Evolutionary conservation across 2,797 vertebrate species (phyloP).

Genomic region (Thamnophis elegans): DNA sequence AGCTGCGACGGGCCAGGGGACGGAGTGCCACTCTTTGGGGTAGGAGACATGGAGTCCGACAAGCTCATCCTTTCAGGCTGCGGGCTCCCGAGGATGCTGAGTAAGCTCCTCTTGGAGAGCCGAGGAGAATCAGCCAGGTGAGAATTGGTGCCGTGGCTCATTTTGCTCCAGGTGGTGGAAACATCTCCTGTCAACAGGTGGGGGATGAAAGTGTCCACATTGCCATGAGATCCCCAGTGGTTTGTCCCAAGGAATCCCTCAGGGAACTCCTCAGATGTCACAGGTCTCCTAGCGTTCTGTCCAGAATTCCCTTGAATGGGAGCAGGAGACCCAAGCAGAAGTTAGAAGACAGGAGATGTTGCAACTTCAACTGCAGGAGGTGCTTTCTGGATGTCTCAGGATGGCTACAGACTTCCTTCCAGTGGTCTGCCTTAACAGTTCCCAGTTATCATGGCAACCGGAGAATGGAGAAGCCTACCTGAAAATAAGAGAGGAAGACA

Average conservation of each 20-base stretch:
- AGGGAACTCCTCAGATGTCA: background rate
- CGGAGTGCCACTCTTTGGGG: slow-evolving; percentile 84
- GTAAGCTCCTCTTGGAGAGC: slow-evolving; percentile 73
- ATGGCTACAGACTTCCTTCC: background rate
- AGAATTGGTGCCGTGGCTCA: slow-evolving; percentile 89
- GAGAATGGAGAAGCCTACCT: background rate
- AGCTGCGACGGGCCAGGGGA: slow-evolving; percentile 84
- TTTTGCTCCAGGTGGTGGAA: slow-evolving; percentile 53
- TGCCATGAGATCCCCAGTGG: background rate
- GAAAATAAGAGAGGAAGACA: background rate
- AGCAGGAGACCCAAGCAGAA: background rate
- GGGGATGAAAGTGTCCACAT: background rate
- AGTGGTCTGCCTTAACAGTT: background rate
- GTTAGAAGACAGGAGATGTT: background rate
- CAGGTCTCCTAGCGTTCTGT: background rate
- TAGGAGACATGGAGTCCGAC: slow-evolving; percentile 80
- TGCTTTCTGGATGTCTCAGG: background rate
- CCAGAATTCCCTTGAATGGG: background rate
- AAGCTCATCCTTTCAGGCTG: slow-evolving; percentile 81
- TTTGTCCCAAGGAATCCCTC: background rate
- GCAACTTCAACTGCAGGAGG: background rate
- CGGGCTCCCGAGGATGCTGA: slow-evolving; percentile 81
- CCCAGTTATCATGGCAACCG: background rate
- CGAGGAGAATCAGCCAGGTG: slow-evolving; percentile 83
- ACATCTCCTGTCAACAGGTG: background rate